Evolutionary conservation across 2,888 invertebrate species (phyloP), one percentile per base, ranked within the genome.

Genomic region (Polymixis lichenea): DNA sequence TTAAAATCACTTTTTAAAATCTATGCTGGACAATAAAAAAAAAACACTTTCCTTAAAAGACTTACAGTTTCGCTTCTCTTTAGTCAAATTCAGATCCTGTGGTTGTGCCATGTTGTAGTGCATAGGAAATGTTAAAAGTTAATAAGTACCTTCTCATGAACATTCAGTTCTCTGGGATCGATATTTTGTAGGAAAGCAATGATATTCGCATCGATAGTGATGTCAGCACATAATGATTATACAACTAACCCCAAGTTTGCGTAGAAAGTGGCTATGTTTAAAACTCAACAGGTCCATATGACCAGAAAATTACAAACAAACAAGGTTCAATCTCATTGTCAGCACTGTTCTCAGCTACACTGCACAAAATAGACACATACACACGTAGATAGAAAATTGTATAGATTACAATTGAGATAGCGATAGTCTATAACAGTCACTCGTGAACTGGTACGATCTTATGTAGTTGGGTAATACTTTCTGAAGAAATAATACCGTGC

Each of bases 271-370:
- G 28, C 15, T 77, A 56, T 72, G 49, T 51, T 8, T 5, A 55
- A 1, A 46, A 9, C 43, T 13, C 25, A 51, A 15, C 15, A 1
- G 22, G 19, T 43, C 43, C 6, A 25, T 19, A 28, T 6, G 25
- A 32, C 25, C 61, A 55, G 15, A 80, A 43, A 38, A 43, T 22
- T 4, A 19, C 53, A 25, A 32, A 62, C 60, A 82, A 38, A 43
- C 22, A 15, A 38, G 25, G 25, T 61, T 51, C 32, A 25, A 60
- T 43, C 22, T 38, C 65, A 74, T 62, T 86, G 76, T 64, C 51
- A 46, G 1, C 22, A 53, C 49, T 65, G 64, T 73, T 70, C 75
- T 49, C 80, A 76, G 13, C 19, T 79, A 53, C 13, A 43, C 69
- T 79, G 43, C 69, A 66, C 38, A 72, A 73, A 72, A 68, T 60